Base-by-base conservation (phyloP, 2,797 vertebrate genomes). In the Myotis vivesi region DNA sequence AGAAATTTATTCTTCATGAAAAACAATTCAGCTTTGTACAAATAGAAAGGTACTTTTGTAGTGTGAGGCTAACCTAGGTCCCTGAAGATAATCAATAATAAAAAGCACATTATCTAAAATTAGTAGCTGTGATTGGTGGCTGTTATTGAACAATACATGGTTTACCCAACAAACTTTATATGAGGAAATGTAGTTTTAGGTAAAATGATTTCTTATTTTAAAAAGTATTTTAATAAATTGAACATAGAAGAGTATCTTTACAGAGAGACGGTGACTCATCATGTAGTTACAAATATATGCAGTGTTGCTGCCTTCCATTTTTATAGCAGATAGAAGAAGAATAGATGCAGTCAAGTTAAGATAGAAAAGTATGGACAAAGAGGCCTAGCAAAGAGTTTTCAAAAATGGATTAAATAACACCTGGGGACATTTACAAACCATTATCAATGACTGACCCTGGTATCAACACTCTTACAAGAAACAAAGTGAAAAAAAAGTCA, bases 221-320 rank as follows among this genome's bases (percentile, higher is more conserved):
- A 36, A 81, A 53, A 44, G 10, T 25, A 81, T 53, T 75, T 23
- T 55, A 46, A 82, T 55, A 66, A 55, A 75, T 36, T 33, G 44
- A 88, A 87, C 17, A 44, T 23, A 93, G 71, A 68, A 93, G 71
- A 68, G 66, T n/a, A n/a, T n/a, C n/a, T n/a, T n/a, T n/a, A n/a
- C n/a, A 93, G 71, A 68, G 66, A 91, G 46, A 46, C 57, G 5
- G 15, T 68, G n/a, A 83, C 38, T 59, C 23, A 53, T 36, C 62
- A 38, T 19, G 64, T 38, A 79, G 30, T 49, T 36, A 85, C 49
- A 76, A 76, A 68, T n/a, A 15, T 28, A 20, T 19, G 15, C 16
- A 38, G 51, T 25, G 44, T 41, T 49, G 19, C 75, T 25, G 25
- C 25, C 36, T 38, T 62, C 41, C 36, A 15, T n/a, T 55, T 62